These are phyloP conservation scores for Apomyelois bistriatella DNA, from an alignment of 2,888 invertebrate species.

Conservation along the genomic window DNA sequence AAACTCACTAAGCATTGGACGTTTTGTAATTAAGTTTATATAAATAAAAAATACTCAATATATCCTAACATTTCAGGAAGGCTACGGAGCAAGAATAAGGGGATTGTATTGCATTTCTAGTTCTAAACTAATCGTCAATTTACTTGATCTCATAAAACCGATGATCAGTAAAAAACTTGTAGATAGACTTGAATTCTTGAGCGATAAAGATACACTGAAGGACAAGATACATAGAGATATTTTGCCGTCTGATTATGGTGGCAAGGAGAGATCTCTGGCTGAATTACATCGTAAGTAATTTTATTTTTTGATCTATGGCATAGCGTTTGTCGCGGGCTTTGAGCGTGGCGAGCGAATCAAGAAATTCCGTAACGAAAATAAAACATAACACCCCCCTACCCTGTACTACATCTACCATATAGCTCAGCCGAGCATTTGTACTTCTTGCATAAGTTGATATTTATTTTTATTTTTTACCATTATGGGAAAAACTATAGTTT, in stretches of 20 bases:
- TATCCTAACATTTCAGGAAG: conserved; percentile 44
- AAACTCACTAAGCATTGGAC: too few relatives aligned
- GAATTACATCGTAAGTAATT: conserved; percentile 26
- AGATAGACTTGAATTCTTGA: conserved; percentile 29
- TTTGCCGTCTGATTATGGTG: conserved; percentile 46
- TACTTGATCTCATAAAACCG: conserved; percentile 51
- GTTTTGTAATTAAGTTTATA: too few relatives aligned
- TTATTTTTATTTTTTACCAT: too few relatives aligned
- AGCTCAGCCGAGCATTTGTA: too few relatives aligned
- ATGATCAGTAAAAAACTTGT: conserved; percentile 38
- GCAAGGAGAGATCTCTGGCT: conserved; percentile 27
- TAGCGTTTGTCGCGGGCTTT: too few relatives aligned
- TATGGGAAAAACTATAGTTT: too few relatives aligned
- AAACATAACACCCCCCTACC: too few relatives aligned
- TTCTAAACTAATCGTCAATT: conserved; percentile 50
- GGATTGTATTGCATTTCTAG: conserved; percentile 55
- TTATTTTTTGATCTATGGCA: background rate
- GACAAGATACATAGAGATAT: conserved; percentile 33
- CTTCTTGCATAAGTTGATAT: too few relatives aligned
- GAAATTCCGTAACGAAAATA: too few relatives aligned
- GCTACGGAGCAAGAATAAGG: conserved; percentile 47
- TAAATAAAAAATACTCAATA: too few relatives aligned
- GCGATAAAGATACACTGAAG: conserved; percentile 27
- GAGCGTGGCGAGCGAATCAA: too few relatives aligned
- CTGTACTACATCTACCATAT: too few relatives aligned